phyloP scores from a whole-genome alignment of 2,113 vertebrate species.

The Cavia porcellus region DNA sequence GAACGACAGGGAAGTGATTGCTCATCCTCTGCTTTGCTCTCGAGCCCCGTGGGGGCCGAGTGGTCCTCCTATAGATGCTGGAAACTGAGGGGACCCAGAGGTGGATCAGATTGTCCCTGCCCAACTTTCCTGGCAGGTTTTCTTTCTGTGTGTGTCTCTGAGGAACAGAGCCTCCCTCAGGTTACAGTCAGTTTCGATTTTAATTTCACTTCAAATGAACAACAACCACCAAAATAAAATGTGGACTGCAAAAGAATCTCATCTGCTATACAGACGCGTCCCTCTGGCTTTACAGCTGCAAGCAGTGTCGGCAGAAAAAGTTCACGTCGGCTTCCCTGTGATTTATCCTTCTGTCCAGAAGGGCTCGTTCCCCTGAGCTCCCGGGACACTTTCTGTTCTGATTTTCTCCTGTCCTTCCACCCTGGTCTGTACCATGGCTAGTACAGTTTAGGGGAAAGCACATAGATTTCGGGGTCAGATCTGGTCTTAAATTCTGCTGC shows the following conservation, averaged over 20 bases:
- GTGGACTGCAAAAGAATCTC: background rate
- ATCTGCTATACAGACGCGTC: background rate
- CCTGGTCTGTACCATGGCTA: background rate
- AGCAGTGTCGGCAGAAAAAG: background rate
- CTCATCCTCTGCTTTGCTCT: background rate
- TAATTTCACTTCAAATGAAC: background rate
- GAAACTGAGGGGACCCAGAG: background rate
- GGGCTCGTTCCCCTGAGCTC: background rate
- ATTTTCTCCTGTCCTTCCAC: background rate
- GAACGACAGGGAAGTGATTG: background rate
- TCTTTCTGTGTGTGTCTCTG: background rate
- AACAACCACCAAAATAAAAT: background rate
- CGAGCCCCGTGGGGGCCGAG: background rate
- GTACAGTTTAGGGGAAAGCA: background rate
- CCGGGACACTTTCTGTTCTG: background rate
- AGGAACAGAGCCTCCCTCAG: background rate
- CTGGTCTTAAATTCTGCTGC: conserved; percentile 13
- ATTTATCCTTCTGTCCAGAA: background rate
- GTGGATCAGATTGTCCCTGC: background rate
- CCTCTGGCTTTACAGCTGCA: background rate
- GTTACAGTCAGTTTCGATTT: background rate
- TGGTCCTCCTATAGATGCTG: background rate
- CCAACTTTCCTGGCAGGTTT: background rate
- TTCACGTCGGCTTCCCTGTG: background rate
- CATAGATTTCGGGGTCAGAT: background rate